Percentiles rank a stretch among this genome's conserved stretches.
Conservation (phyloP, 2,113 vertebrate genomes). For the Phylloscopus trochiloides region DNA sequence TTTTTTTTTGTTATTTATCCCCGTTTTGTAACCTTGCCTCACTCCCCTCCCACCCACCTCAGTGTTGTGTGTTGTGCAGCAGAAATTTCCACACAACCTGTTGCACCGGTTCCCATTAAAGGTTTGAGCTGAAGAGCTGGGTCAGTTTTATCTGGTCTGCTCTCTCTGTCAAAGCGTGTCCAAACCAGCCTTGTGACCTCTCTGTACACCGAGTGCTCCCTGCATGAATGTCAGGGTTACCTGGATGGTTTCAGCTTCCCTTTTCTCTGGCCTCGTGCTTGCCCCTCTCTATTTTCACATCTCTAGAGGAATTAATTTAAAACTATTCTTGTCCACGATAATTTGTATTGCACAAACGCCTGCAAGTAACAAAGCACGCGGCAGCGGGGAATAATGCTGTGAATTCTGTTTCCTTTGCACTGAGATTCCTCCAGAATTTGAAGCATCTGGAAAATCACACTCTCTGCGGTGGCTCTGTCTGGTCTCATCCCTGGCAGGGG, state of each 20-base stretch:
- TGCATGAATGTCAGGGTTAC: not conserved
- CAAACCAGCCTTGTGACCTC: not conserved
- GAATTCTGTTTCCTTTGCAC: not conserved
- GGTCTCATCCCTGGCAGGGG: not conserved
- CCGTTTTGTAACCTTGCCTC: not conserved
- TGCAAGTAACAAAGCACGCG: not conserved
- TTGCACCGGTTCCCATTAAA: constrained; percentile 40
- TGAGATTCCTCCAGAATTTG: not conserved
- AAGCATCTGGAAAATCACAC: not conserved
- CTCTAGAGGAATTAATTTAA: not conserved
- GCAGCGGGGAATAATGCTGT: not conserved
- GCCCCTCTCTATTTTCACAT: not conserved
- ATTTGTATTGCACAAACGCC: not conserved
- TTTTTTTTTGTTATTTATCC: not conserved
- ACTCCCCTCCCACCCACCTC: not conserved
- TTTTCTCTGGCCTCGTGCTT: not conserved
- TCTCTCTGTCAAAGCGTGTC: not conserved
- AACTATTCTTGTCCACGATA: not conserved
- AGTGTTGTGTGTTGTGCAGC: not conserved
- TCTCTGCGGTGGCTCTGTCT: not conserved
- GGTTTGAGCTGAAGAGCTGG: constrained; percentile 1
- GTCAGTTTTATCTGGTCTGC: constrained; percentile 50
- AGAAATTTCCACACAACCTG: constrained; percentile 53
- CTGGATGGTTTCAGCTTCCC: not conserved
- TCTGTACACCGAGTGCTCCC: not conserved